Base-by-base conservation (phyloP, 2,113 vertebrate species). In the Chaetorhynchus papuensis region DNA sequence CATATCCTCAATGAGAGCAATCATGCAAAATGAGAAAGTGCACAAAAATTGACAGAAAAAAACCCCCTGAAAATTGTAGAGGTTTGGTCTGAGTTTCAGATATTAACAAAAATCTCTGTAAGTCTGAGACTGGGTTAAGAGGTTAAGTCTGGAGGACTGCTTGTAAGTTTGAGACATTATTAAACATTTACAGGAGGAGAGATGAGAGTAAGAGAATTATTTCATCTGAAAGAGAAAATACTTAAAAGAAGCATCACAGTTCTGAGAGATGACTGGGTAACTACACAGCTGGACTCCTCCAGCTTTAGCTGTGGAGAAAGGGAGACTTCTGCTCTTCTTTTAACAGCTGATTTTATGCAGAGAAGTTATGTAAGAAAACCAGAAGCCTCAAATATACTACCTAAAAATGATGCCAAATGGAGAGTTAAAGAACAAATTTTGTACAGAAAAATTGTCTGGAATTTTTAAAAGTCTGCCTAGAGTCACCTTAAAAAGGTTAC, bases 191-290 rank as follows among this genome's bases (percentile, higher is more conserved):
- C 65, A 87, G 76, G 57, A 71, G 27, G 4, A 90, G 18, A 79
- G 10, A 92, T 9, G 33, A 89, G 18, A 50, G 41, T 2, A 77
- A 77, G 2, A 70, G 27, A 82, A 82, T 91, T 71, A 85, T 30
- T 71, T 93, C 30, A 92, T 60, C 53, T 71, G 21, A 85, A 79
- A 78, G 45, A 82, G 21, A 94, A 93, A 90, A 90, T 50, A 56
- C 31, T 64, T 42, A 7, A 44, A 79, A 65, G 71, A 44, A 45
- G 6, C 31, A 69, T 24, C 31, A 28, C 7, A 49, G 41, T 81
- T 87, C 49, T 57, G 47, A 88, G 70, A 78, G 10, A n/a, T 37
- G 17, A 28, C 2, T 61, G n/a, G 39, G 17, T 65, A 54, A 66
- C 30, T 33, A 37, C 31, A 42, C 3, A 50, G 45, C 37, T 93